Conservation (phyloP, 2,888 invertebrate genomes). For the Lepidocyrtinus sp. region DNA sequence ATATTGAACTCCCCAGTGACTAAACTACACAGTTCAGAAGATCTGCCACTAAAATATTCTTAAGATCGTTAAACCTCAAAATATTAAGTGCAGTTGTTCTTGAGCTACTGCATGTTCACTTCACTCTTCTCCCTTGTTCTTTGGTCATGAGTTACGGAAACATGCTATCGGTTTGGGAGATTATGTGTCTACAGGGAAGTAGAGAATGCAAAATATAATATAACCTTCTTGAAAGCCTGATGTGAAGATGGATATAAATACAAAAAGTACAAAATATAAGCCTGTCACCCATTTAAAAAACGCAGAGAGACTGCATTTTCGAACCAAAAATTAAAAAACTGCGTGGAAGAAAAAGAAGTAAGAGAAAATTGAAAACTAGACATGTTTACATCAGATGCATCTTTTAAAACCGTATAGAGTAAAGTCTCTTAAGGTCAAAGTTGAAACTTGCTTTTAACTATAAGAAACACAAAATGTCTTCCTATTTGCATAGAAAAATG, state of each 20-base stretch:
- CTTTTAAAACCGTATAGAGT: not conserved
- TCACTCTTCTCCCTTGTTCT: not conserved
- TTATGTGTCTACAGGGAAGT: no score
- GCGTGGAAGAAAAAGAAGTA: not conserved
- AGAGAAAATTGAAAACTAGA: not conserved
- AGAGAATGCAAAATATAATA: no score
- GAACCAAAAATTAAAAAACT: not conserved
- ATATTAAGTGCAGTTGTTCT: slow-evolving; percentile 26
- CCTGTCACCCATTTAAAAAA: slow-evolving; percentile 27
- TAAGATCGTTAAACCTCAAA: slow-evolving; percentile 40
- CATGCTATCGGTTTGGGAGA: no score
- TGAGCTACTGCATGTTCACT: not conserved
- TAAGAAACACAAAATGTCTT: not conserved
- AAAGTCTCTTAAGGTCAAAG: slow-evolving; percentile 34
- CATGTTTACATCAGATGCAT: not conserved
- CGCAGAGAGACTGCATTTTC: no score
- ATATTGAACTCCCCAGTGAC: no score
- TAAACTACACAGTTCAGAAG: no score
- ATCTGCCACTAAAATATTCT: slow-evolving; percentile 35
- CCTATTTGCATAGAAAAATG: not conserved
- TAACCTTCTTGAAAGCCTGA: no score
- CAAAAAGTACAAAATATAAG: slow-evolving; percentile 23
- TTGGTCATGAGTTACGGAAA: slow-evolving; percentile 3
- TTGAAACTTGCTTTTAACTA: slow-evolving; percentile 14
- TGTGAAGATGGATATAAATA: no score